phyloP scores from a whole-genome alignment of 2,888 invertebrate genomes.

The Xiphydria camelus region DNA sequence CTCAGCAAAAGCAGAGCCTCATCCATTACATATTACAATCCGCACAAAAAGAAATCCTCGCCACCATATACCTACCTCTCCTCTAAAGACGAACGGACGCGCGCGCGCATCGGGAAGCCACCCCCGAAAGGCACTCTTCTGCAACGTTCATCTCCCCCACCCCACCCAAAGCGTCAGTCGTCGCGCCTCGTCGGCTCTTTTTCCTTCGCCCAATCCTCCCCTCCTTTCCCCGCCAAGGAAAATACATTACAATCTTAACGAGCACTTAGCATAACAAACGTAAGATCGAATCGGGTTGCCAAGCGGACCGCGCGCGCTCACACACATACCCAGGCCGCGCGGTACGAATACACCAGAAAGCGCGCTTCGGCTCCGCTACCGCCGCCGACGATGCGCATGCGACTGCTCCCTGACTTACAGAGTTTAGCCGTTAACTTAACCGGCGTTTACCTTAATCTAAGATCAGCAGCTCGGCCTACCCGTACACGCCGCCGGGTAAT shows the following conservation, averaged over 20 bases:
- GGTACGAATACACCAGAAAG: slow-evolving; percentile 6
- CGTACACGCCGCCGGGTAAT: slow-evolving; percentile 43
- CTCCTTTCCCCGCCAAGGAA: slow-evolving; percentile 37
- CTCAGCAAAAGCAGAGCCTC: no score
- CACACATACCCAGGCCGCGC: slow-evolving; percentile 10
- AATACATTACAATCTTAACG: slow-evolving; percentile 53
- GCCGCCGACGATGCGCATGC: slow-evolving; percentile 45
- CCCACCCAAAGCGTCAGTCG: no score
- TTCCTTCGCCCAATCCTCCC: slow-evolving; percentile 34
- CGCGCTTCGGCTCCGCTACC: slow-evolving; percentile 4
- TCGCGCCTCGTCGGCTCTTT: no score
- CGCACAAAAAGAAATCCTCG: no score
- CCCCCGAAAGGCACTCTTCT: no score
- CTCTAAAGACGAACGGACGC: no score
- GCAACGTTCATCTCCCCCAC: no score
- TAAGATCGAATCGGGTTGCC: slow-evolving; percentile 47
- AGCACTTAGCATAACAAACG: slow-evolving; percentile 56
- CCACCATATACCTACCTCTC: no score
- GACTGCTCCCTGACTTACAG: slow-evolving; percentile 51
- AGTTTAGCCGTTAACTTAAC: slow-evolving; percentile 59
- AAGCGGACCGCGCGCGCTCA: slow-evolving; percentile 30
- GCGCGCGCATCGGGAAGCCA: no score
- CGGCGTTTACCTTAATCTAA: slow-evolving; percentile 60
- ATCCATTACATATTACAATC: no score
- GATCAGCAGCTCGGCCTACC: slow-evolving; percentile 47